Evolutionary conservation across 2,888 invertebrate genomes (phyloP).

Genomic region (Leptogaster cylindrica): DNA sequence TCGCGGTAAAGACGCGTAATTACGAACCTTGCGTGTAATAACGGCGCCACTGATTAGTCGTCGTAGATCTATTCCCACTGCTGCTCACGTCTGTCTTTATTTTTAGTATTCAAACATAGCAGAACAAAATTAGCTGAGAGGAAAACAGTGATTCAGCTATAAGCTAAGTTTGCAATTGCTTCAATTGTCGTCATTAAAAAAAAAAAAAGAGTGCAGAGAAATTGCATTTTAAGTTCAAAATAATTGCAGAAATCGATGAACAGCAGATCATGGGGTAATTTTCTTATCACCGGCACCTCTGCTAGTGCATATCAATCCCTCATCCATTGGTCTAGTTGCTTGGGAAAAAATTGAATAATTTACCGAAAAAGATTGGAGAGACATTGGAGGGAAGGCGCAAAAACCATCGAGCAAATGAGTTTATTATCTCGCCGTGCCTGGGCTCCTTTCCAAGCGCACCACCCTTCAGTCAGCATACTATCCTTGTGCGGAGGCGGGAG

Average conservation of each 20-base stretch:
- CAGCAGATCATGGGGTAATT: no score
- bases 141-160: no score
- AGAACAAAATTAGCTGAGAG: no score
- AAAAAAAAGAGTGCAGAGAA: no score
- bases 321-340: no score
- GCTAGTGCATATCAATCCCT: constrained; percentile 5
- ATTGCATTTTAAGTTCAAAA: no score
- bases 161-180: no score
- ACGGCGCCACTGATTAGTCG: constrained; percentile 45
- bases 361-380: not conserved
- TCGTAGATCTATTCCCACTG: constrained; percentile 32
- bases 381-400: not conserved
- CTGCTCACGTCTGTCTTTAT: not conserved
- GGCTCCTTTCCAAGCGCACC: not conserved
- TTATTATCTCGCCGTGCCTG: not conserved
- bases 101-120: no score
- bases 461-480: no score
- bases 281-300: constrained; percentile 24
- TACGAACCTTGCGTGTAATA: constrained; percentile 43
- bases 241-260: no score
- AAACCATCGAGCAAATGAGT: constrained; percentile 29
- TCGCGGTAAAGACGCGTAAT: constrained; percentile 42
- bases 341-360: not conserved
- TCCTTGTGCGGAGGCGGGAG: no score
- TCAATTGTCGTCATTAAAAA: no score